phyloP scores from a whole-genome alignment of 2,888 invertebrate species.

The Drosophila peninsularis region DNA sequence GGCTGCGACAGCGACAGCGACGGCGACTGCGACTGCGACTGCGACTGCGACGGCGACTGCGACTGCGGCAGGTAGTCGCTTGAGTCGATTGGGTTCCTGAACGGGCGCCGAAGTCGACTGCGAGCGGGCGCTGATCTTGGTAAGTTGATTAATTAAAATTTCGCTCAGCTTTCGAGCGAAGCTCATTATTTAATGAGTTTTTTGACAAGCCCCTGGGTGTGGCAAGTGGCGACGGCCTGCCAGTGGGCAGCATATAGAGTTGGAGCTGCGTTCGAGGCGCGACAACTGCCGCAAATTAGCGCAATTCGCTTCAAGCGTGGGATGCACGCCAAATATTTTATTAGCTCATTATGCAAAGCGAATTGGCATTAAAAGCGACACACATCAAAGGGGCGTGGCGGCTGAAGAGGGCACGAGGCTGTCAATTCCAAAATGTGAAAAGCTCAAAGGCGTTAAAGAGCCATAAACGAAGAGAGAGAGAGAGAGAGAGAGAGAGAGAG shows the following conservation, averaged over 20 bases:
- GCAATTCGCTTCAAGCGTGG: conserved; percentile 68
- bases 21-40: neutral
- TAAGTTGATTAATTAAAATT: conserved; percentile 78
- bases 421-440: no score
- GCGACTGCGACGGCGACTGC: neutral
- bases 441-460: no score
- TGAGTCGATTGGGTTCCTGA: conserved; percentile 8
- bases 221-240: conserved; percentile 47
- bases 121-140: conserved; percentile 48
- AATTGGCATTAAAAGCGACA: conserved; percentile 51
- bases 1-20: neutral
- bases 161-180: conserved; percentile 72
- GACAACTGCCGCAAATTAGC: conserved; percentile 81
- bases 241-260: conserved; percentile 22
- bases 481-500: neutral
- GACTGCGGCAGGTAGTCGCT: conserved; percentile 8
- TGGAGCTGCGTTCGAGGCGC: conserved; percentile 59
- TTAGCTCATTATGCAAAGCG: conserved; percentile 80
- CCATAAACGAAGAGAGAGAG: conserved; percentile 24
- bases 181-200: conserved; percentile 79
- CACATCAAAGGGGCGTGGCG: conserved; percentile 12
- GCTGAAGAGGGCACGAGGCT: neutral
- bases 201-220: conserved; percentile 71
- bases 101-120: conserved; percentile 1
- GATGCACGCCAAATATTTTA: conserved; percentile 81